These are phyloP conservation scores for Empis livida DNA, from an alignment of 2,888 invertebrate species.

Conservation along the genomic window DNA sequence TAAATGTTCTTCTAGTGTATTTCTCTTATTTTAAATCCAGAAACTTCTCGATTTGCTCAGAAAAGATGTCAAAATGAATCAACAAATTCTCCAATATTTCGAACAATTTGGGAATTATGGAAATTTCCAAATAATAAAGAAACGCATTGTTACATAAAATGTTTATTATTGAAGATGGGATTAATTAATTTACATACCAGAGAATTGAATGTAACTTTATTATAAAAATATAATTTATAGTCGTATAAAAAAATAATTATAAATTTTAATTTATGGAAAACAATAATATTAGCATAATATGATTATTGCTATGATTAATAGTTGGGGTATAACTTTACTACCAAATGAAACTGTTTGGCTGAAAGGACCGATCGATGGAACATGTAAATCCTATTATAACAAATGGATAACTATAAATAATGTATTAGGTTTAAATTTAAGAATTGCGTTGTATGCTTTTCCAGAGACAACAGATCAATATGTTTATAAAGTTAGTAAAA, in stretches of 20 bases:
- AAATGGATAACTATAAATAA: slow-evolving; percentile 14
- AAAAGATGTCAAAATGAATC: slow-evolving; percentile 16
- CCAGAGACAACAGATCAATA: slow-evolving; percentile 2
- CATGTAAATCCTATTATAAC: slow-evolving; percentile 15
- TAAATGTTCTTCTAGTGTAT: too few relatives aligned
- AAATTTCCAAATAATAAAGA: slow-evolving; percentile 18
- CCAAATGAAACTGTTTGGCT: slow-evolving; percentile 2
- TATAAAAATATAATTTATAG: too few relatives aligned
- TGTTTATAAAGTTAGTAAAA: background rate
- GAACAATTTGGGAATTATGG: slow-evolving; percentile 13
- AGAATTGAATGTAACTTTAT: background rate
- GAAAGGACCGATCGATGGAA: slow-evolving; percentile 14
- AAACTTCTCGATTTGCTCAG: slow-evolving; percentile 15
- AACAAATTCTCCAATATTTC: too few relatives aligned
- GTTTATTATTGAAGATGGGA: slow-evolving; percentile 20
- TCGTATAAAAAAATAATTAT: too few relatives aligned
- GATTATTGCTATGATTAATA: too few relatives aligned
- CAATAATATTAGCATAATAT: too few relatives aligned
- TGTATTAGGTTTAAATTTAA: slow-evolving; percentile 1
- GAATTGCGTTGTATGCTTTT: background rate
- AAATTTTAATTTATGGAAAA: too few relatives aligned
- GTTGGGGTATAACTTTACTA: too few relatives aligned
- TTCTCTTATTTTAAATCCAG: slow-evolving; percentile 4
- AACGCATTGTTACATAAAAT: slow-evolving; percentile 22
- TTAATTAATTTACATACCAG: slow-evolving; percentile 16